A percentile compares a stretch with the other conserved stretches of the same genome.
Evolutionary conservation across 2,113 vertebrate genomes (phyloP).

Genomic region (Xiphophorus hellerii): DNA sequence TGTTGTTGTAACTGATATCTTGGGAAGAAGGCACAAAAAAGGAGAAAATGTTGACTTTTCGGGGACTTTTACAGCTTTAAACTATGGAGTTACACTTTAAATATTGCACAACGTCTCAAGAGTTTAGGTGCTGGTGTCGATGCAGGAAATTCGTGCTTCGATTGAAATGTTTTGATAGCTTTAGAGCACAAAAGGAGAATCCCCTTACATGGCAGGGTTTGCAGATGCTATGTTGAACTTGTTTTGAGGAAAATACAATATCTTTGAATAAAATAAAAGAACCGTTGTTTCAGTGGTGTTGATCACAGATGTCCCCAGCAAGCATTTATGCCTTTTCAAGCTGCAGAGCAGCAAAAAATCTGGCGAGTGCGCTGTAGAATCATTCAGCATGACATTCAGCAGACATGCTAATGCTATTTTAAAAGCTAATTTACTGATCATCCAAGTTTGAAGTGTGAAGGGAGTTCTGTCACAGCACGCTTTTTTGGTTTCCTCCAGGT

Average conservation of each 20-base stretch:
- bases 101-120: too few relatives aligned
- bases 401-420: conserved; percentile 30
- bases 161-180: background rate
- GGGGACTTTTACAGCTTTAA: too few relatives aligned
- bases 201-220: background rate
- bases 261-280: background rate
- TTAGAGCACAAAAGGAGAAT: background rate
- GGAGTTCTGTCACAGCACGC: conserved; percentile 1
- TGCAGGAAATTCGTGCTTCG: too few relatives aligned
- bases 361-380: conserved; percentile 31
- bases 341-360: conserved; percentile 20
- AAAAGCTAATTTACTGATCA: conserved; percentile 55
- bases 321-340: conserved; percentile 3
- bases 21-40: too few relatives aligned
- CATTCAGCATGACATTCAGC: conserved; percentile 4
- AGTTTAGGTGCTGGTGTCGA: too few relatives aligned
- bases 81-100: too few relatives aligned
- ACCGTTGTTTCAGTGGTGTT: background rate
- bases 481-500: conserved; percentile 38
- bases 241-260: background rate
- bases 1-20: too few relatives aligned
- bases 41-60: too few relatives aligned
- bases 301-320: conserved; percentile 10
- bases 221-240: background rate
- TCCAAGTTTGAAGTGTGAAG: conserved; percentile 43